A percentile compares a stretch with the other conserved stretches of the same genome.
phyloP scores from a whole-genome alignment of 2,888 invertebrate species.

The Diploptera punctata region DNA sequence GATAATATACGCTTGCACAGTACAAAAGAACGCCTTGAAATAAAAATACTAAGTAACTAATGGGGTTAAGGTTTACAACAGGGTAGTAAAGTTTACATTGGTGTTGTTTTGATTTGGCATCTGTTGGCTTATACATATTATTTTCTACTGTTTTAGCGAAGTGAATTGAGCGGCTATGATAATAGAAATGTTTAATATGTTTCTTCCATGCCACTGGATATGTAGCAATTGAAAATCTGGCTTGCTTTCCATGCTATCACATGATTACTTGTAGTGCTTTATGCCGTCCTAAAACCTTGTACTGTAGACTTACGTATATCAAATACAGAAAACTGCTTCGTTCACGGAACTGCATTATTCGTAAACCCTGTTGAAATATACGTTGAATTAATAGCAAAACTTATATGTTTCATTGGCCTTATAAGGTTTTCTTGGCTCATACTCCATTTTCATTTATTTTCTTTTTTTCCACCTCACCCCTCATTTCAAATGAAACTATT shows the following conservation, averaged over 20 bases:
- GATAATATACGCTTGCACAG: too few species aligned
- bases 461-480: background rate
- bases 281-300: background rate
- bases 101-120: too few species aligned
- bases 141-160: too few species aligned
- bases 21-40: too few species aligned
- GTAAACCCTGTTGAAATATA: background rate
- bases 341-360: background rate
- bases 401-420: slow-evolving; percentile 6
- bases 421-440: slow-evolving; percentile 25
- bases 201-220: slow-evolving; percentile 7
- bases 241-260: background rate
- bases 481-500: background rate
- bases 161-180: background rate
- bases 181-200: background rate
- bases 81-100: too few species aligned
- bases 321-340: background rate
- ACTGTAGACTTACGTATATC: background rate
- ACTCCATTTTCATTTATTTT: slow-evolving; percentile 12
- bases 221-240: slow-evolving; percentile 22
- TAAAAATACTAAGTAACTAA: too few species aligned
- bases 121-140: too few species aligned
- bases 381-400: slow-evolving; percentile 2
- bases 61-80: too few species aligned
- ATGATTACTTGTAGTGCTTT: slow-evolving; percentile 15